Evolutionary conservation across 2,888 invertebrate genomes (phyloP).

Genomic region (Serripes groenlandicus): DNA sequence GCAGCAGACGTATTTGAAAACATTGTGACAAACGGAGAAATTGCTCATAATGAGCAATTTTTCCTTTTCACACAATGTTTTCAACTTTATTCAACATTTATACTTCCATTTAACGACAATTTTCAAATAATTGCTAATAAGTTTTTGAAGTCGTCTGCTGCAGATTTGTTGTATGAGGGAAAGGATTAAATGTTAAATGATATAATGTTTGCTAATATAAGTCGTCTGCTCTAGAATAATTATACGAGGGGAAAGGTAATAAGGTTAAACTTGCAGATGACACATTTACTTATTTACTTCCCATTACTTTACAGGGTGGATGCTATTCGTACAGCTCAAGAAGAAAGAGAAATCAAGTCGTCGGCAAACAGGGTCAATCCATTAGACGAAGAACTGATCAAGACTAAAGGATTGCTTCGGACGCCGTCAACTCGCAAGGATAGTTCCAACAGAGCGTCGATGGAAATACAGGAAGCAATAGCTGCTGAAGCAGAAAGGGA

Average conservation of each 20-base stretch:
- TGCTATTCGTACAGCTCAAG: slow-evolving; percentile 79
- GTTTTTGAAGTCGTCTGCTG: too few species aligned
- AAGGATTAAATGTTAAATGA: too few species aligned
- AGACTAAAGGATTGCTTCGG: slow-evolving; percentile 80
- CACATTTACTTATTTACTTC: too few species aligned
- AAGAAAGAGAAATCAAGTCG: slow-evolving; percentile 75
- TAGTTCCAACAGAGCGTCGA: slow-evolving; percentile 61
- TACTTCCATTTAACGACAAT: background rate
- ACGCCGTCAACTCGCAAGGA: slow-evolving; percentile 75
- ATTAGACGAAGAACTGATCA: slow-evolving; percentile 80
- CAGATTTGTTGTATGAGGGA: too few species aligned
- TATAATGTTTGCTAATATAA: too few species aligned
- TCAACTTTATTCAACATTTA: background rate
- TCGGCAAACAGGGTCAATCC: slow-evolving; percentile 79
- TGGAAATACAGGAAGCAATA: slow-evolving; percentile 46
- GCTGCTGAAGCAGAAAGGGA: slow-evolving; percentile 27
- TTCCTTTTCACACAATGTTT: background rate
- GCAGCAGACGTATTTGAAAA: too few species aligned
- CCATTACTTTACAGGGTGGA: slow-evolving; percentile 72
- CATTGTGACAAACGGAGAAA: background rate
- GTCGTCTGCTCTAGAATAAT: too few species aligned
- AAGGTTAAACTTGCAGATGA: too few species aligned
- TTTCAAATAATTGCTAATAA: too few species aligned
- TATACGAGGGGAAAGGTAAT: too few species aligned
- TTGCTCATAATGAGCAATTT: background rate